A percentile compares a stretch with the other conserved stretches of the same genome.
phyloP scores from a whole-genome alignment of 2,113 vertebrate species.

The Glaucomys volans region DNA sequence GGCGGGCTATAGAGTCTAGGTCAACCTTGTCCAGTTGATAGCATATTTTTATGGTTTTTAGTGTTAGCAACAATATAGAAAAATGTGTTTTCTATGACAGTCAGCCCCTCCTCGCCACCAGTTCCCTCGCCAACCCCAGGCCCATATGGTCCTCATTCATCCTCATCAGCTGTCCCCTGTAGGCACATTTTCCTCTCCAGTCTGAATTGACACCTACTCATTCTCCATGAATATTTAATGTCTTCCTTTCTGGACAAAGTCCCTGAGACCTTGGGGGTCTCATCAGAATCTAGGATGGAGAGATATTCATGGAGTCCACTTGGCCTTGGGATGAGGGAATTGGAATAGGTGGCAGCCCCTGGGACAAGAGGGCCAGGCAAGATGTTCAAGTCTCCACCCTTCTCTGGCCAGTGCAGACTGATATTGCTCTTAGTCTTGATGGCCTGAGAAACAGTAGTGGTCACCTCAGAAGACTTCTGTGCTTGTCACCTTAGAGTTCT shows the following conservation, averaged over 20 bases:
- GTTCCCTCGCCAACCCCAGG: not conserved
- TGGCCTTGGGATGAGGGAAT: not conserved
- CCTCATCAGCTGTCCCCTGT: not conserved
- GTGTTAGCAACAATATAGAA: not conserved
- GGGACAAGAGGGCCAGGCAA: fast-evolving
- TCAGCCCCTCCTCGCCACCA: not conserved
- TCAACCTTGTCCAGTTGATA: not conserved
- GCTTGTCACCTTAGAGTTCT: not conserved
- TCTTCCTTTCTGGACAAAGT: slow-evolving; percentile 42
- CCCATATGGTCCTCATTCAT: slow-evolving; percentile 29
- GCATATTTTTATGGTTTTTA: slow-evolving; percentile 37
- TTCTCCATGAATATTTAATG: slow-evolving; percentile 47
- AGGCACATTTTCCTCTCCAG: not conserved
- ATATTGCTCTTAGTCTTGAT: not conserved
- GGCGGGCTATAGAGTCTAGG: not conserved
- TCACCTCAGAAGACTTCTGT: not conserved
- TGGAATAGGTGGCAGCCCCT: not conserved
- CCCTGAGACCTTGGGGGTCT: not conserved
- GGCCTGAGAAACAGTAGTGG: not conserved
- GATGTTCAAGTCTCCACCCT: not conserved
- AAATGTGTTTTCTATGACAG: not conserved
- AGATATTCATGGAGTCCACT: not conserved
- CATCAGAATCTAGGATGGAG: not conserved
- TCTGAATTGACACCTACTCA: slow-evolving; percentile 23
- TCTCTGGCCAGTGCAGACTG: not conserved